Base-by-base conservation (phyloP, 2,113 vertebrate species). In the Gopherus evgoodei region DNA sequence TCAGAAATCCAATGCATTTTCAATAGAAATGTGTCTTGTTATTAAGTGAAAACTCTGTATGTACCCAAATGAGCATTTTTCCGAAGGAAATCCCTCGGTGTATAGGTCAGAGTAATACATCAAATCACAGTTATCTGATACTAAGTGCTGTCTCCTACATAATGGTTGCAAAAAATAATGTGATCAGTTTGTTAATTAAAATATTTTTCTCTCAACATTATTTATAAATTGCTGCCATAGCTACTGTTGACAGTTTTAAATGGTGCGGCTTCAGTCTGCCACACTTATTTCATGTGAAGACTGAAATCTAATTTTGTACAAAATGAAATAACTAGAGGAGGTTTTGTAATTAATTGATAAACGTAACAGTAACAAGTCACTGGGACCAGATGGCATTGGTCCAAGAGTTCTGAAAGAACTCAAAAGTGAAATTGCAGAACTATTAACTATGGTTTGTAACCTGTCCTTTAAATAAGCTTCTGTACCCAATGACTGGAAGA, bases 11-110 rank as follows among this genome's bases (percentile, higher is more conserved):
- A 65, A 17, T n/a, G 78, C 86, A 86, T 79, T 86, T 79, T 94
- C 91, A 91, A 91, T 83, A 87, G 44, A 93, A 94, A 87, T 79
- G 92, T 88, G 94, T 91, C 87, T 83, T 22, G 83, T 88, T 76
- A 81, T 57, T n/a, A 93, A 79, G 94, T 62, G 86, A 59, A 57
- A 29, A 85, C 91, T 91, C 65, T 42, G 86, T 86, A 85, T 2
- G 2, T 44, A 91, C 21, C 57, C 72, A 87, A 85, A 92, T 85
- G 84, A 89, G 84, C 13, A 79, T 59, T 52, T 90, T 78, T 80
- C 78, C 0, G 1, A 88, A 87, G 59, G 82, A 92, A 95, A 96
- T 44, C 81, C 87, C 82, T 81, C 78, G 82, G 92, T 89, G 22
- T n/a, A 12, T 6, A 50, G 69, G 78, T 72, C 83, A 88, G 3